Percentiles rank a stretch among this genome's conserved stretches.
Evolutionary conservation across 1,140 invertebrate genomes (phyloP).

Genomic region (Lepeophtheirus salmonis): DNA sequence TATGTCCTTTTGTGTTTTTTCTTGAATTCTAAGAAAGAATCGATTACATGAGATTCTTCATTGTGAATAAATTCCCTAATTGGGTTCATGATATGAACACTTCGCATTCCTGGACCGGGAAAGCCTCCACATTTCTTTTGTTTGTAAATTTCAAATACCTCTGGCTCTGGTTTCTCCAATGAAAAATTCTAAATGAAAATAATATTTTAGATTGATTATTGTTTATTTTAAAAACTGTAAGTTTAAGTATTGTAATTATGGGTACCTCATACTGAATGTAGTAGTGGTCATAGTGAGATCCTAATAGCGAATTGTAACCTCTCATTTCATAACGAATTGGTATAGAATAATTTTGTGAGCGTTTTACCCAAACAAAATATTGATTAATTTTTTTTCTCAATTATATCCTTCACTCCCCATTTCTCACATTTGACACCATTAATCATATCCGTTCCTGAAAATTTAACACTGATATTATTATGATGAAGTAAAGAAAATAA

Average conservation of each 20-base stretch:
- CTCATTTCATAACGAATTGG: conserved; percentile 75
- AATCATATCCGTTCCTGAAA: conserved; percentile 10
- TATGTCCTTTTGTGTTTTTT: conserved; percentile 51
- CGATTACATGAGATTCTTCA: conserved; percentile 47
- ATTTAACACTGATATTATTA: not conserved
- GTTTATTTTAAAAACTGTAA: no score
- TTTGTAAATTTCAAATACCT: not conserved
- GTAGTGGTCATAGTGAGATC: conserved; percentile 91
- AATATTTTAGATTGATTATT: no score
- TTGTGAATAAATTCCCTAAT: conserved; percentile 71
- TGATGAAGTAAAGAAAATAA: not conserved
- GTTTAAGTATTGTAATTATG: not conserved
- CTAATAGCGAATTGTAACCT: conserved; percentile 71
- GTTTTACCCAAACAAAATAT: conserved; percentile 52
- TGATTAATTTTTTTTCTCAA: conserved; percentile 38
- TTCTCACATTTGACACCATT: conserved; percentile 31
- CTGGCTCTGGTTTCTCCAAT: not conserved
- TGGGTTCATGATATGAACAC: conserved; percentile 68
- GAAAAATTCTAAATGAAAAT: not conserved
- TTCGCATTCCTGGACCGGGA: conserved; percentile 26
- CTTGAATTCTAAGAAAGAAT: conserved; percentile 57
- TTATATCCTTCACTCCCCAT: conserved; percentile 17
- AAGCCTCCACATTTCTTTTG: not conserved
- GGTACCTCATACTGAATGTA: conserved; percentile 47
- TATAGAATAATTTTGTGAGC: conserved; percentile 24